Evolutionary conservation across 2,113 vertebrate species (phyloP).

Genomic region (Coreoperca whiteheadi): DNA sequence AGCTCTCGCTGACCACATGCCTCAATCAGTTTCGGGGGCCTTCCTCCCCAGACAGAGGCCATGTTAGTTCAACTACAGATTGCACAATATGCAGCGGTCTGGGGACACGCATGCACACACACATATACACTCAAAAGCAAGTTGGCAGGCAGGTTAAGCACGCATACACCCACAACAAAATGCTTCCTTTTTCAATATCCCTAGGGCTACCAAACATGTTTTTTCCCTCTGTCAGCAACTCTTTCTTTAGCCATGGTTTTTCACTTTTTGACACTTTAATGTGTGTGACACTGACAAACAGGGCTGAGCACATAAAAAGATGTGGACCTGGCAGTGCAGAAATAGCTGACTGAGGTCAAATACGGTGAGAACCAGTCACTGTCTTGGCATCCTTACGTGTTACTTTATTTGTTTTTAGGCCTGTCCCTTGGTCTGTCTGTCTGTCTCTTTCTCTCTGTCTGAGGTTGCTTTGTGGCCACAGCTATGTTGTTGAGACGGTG

Average conservation of each 20-base stretch:
- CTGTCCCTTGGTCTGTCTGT: constrained; percentile 12
- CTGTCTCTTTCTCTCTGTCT: constrained; percentile 48
- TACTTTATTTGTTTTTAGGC: constrained; percentile 33
- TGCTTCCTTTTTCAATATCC: constrained; percentile 49
- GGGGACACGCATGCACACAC: constrained; percentile 18
- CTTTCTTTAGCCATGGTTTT: constrained; percentile 56
- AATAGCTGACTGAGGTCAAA: constrained; percentile 57
- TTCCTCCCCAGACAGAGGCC: constrained; percentile 43
- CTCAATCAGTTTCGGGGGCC: constrained; percentile 39
- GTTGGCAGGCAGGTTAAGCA: constrained; percentile 6
- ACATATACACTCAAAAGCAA: not conserved
- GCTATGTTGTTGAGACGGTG: constrained; percentile 56
- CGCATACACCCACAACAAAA: constrained; percentile 24
- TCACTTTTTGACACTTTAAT: constrained; percentile 51
- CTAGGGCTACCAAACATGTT: constrained; percentile 30
- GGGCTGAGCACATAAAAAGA: constrained; percentile 40
- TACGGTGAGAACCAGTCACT: constrained; percentile 33
- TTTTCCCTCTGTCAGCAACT: constrained; percentile 61
- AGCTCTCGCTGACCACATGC: constrained; percentile 41
- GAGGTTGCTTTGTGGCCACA: constrained; percentile 48
- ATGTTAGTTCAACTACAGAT: constrained; percentile 65
- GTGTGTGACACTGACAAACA: constrained; percentile 55
- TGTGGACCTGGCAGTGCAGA: constrained; percentile 37
- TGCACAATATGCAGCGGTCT: constrained; percentile 60
- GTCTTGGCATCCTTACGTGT: constrained; percentile 18